phyloP scores from a whole-genome alignment of 2,113 vertebrate species.

The Cephalopholis sonnerati region DNA sequence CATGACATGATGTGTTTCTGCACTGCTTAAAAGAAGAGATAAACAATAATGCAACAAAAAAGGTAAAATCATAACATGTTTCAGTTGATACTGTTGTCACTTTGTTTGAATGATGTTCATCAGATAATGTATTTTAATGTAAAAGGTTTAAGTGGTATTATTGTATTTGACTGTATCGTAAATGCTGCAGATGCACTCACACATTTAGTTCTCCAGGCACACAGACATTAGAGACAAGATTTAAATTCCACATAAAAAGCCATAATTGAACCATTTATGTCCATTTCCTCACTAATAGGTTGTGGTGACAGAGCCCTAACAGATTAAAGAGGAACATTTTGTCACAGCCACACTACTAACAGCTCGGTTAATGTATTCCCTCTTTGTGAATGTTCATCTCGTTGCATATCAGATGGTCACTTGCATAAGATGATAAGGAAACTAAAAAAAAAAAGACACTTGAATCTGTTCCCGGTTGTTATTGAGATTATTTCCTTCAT shows the following conservation, averaged over 20 bases:
- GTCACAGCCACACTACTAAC: neutral
- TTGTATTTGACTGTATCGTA: neutral
- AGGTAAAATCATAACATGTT: no score
- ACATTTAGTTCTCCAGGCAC: neutral
- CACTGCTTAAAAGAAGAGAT: no score
- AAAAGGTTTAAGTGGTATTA: neutral
- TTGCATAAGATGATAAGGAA: constrained; percentile 10
- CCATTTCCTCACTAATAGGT: constrained; percentile 15
- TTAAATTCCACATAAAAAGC: neutral
- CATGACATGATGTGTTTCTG: no score
- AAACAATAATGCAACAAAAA: no score
- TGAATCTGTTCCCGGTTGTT: constrained; percentile 1
- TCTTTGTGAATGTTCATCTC: neutral
- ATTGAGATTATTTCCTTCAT: neutral
- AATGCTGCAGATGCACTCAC: neutral
- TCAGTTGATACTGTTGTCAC: no score
- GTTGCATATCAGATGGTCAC: constrained; percentile 1
- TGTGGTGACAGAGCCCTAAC: neutral
- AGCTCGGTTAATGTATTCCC: neutral
- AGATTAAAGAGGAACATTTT: constrained; percentile 16
- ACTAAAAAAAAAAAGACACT: neutral
- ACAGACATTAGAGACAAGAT: neutral
- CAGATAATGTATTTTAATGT: no score
- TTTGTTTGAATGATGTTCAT: no score
- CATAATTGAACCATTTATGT: constrained; percentile 37